Evolutionary conservation across 1,140 invertebrate species (phyloP), one percentile per base, ranked within the genome.

Genomic region (Bradysia coprophila): DNA sequence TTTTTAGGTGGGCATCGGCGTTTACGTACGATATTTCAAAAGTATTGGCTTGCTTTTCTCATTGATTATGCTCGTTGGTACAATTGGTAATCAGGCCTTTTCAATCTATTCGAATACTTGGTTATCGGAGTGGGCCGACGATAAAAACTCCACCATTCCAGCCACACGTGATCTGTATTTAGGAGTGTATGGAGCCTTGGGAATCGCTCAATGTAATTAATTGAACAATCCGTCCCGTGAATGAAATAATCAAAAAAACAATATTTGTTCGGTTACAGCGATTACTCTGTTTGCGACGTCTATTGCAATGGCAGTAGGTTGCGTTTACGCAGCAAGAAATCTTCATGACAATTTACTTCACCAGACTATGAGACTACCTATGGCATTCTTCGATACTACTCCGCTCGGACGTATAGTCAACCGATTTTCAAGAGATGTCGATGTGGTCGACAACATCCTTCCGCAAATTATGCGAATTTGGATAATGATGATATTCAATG

Each of bases 41-140:
- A 84, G 85, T 20, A 81, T 94, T 39, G 90, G 90, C 38, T 59
- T 81, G 44, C 58, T 76, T 42, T 63, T 89, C 8, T 73, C 77
- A 1, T 50, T 78, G n/a, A 57, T 76, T 6, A 91, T 87, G 3
- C 66, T 93, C 28, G 41, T 88, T 0, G 74, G 91, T 58, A 92
- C 90, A 59, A 67, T 86, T n/a, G 53, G 86, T 15, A 84, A 81
- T 56, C 87, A 91, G 74, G 70, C 71, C 38, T 88, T 92, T 59
- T 81, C 81, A 54, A 82, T 96, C 44, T 82, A 81, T 45, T 84
- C 89, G 20, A 96, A 92, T 65, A 67, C 94, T 45, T 98, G 92
- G 91, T 69, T 97, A 1, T 83, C 84, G 47, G 53, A 69, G 39
- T 96, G 90, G 91, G 84, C 85, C 20, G 73, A 78, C 45, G 79